Base-by-base conservation (phyloP, 2,888 invertebrate genomes). In the Amiota mariae region DNA sequence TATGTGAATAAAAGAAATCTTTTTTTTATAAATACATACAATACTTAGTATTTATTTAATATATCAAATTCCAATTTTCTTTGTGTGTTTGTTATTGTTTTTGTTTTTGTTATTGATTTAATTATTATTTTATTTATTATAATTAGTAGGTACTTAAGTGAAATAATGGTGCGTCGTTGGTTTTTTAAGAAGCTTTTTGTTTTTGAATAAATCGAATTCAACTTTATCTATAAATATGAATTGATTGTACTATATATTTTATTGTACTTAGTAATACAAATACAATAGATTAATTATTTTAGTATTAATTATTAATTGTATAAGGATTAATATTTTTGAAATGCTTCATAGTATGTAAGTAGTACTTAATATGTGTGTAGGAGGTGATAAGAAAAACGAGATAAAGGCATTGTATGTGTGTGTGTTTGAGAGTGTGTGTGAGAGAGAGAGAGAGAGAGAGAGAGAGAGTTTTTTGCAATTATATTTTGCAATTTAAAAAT, bases 401-500 rank as follows among this genome's bases (percentile, higher is more conserved):
- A 36, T 36, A 36, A 36, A 36, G 36, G 8, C 36, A 6, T 2
- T 36, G 36, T 36, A 6, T 36, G 36, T 36, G 36, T 36, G 36
- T 36, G 36, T 36, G 6, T 4, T 2, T 6, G 36, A 36, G 36
- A 36, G 36, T 4, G 36, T 6, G 36, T 4, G 36, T 4, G 36
- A 6, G 36, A 2, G 24, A 2, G 24, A 2, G 24, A 3, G 12
- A 2, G 51, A 2, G 51, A 4, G 15, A n/a, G 57, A 9, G 13
- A 56, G 63, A 63, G 12, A 54, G 64, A 68, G 36, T 59, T 74
- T 72, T 68, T 73, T 68, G 80, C 82, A 76, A 77, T 78, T 79
- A 74, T 75, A 74, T 79, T 36, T 75, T 59, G 54, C 18, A 76
- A 75, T 81, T 81, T 75, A 76, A 75, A 75, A 15, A 51, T 70